These are phyloP conservation scores for Austrolebias charrua DNA, from an alignment of 2,797 vertebrate species.

Conservation along the genomic window DNA sequence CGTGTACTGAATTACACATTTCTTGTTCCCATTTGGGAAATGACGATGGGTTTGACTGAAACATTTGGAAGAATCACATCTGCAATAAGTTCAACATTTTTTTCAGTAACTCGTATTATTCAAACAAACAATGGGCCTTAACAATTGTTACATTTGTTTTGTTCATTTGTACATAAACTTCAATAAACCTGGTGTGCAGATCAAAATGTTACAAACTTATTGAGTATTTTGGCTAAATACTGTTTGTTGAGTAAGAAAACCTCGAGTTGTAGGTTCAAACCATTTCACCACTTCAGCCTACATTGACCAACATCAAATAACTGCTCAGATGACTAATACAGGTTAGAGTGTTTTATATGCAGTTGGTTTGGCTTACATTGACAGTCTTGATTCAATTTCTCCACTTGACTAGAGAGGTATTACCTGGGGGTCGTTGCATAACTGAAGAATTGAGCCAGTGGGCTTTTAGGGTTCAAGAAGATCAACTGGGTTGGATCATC, in stretches of 20 bases:
- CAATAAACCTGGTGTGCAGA: constrained; percentile 41
- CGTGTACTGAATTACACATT: neutral
- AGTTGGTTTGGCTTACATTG: constrained; percentile 41
- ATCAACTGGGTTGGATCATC: constrained; percentile 65
- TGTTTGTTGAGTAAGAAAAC: constrained; percentile 10
- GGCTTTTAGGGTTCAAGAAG: constrained; percentile 53
- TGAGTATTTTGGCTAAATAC: neutral
- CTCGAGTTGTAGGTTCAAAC: constrained; percentile 1
- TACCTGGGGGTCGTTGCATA: constrained; percentile 64
- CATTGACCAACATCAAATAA: constrained; percentile 23
- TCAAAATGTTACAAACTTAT: neutral
- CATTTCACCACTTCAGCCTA: constrained; percentile 21
- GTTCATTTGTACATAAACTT: constrained; percentile 56
- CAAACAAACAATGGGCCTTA: constrained; percentile 33
- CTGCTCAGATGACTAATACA: constrained; percentile 38
- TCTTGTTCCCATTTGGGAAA: constrained; percentile 6
- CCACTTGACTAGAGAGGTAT: constrained; percentile 59
- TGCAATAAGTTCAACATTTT: neutral
- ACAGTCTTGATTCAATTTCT: constrained; percentile 66
- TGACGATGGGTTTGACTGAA: neutral
- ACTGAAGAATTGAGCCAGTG: constrained; percentile 49
- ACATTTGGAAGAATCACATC: constrained; percentile 10
- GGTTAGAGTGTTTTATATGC: constrained; percentile 49
- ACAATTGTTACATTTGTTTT: constrained; percentile 31
- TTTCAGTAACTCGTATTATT: constrained; percentile 1